These are phyloP conservation scores for Erpornis zantholeuca DNA, from an alignment of 2,113 vertebrate genomes.

Conservation along the genomic window DNA sequence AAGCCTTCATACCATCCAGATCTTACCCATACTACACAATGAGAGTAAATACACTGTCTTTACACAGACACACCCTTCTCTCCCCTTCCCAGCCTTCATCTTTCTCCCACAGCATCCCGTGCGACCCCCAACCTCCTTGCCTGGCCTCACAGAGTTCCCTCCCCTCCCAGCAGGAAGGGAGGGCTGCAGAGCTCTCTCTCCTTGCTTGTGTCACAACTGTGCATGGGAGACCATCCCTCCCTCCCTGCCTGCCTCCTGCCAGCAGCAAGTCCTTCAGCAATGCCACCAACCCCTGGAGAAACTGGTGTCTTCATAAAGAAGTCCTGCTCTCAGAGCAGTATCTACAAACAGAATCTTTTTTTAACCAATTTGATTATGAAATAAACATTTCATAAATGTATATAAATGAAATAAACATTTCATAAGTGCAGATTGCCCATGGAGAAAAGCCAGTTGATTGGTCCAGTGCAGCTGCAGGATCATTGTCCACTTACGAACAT, in stretches of 20 bases:
- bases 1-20: background rate
- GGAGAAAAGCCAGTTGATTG: background rate
- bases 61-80: background rate
- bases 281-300: background rate
- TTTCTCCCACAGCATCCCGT: background rate
- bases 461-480: background rate
- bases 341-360: background rate
- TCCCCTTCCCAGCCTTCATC: background rate
- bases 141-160: background rate
- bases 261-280: background rate
- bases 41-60: background rate
- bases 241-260: background rate
- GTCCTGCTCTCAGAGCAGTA: background rate
- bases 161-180: background rate
- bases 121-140: fast-evolving
- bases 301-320: background rate
- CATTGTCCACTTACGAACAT: background rate
- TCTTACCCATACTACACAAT: background rate
- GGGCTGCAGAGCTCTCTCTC: background rate
- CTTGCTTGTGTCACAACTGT: background rate
- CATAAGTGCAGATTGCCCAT: background rate
- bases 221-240: fast-evolving
- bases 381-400: background rate
- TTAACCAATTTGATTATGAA: background rate
- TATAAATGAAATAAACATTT: background rate